Percentiles rank a stretch among this genome's conserved stretches.
phyloP scores from a whole-genome alignment of 2,888 invertebrate species.

The Amblyjoppa fuscipennis region DNA sequence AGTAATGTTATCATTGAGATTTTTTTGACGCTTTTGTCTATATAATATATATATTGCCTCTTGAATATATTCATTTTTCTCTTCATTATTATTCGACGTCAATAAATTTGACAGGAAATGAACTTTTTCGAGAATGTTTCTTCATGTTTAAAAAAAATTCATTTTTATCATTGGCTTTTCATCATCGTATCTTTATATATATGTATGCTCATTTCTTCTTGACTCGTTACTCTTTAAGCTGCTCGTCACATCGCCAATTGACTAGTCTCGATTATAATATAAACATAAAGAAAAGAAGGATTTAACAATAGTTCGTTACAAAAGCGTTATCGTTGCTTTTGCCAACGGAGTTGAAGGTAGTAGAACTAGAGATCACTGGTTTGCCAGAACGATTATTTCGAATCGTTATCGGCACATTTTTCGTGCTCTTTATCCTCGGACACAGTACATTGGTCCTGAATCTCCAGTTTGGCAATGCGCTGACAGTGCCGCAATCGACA shows the following conservation, averaged over 20 bases:
- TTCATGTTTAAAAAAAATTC: neutral
- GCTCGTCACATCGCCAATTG: neutral
- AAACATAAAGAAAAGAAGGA: neutral
- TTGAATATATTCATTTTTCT: neutral
- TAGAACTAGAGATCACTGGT: constrained; percentile 23
- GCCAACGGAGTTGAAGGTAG: constrained; percentile 3
- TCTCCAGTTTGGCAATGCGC: constrained; percentile 78
- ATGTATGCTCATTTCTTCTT: constrained; percentile 12
- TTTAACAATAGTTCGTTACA: neutral
- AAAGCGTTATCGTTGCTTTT: neutral
- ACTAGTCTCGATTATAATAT: constrained; percentile 28
- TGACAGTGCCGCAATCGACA: constrained; percentile 85
- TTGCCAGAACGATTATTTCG: constrained; percentile 44
- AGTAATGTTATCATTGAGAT: neutral
- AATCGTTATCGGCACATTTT: constrained; percentile 84
- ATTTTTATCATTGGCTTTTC: neutral
- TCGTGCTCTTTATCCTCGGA: constrained; percentile 88
- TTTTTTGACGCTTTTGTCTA: neutral
- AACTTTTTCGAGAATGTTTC: no score
- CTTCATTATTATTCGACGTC: neutral
- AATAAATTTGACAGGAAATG: neutral
- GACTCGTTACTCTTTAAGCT: constrained; percentile 6
- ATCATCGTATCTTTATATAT: constrained; percentile 3
- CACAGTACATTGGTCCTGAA: constrained; percentile 88
- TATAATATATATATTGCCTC: neutral